Evolutionary conservation across 64 coral and sea anemone species (phyloP), one percentile per base, ranked within the genome.

Genomic region (Actinia tenebrosa): DNA sequence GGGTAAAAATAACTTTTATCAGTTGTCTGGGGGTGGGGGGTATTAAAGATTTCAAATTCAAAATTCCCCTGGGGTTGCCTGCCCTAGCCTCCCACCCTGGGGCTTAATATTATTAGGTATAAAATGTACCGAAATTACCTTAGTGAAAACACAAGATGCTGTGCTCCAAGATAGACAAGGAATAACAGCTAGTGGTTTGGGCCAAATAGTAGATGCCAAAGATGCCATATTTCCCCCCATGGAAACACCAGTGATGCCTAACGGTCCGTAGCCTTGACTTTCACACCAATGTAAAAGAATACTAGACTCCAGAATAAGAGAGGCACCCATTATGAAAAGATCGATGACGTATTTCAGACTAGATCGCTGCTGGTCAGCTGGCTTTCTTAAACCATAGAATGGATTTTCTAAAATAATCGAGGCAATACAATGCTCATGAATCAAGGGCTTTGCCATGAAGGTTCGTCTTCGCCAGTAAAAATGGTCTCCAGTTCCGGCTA

Each of bases 201-300:
- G 92, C 89, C 93, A 94, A 50, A 91, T 87, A 68, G 96, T 98
- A 14, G 87, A 91, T 63, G 96, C 96, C 60, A 98, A 37, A 15
- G 96, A 98, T 22, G 96, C 96, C 96, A 98, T 98, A 78, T 98
- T 90, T 37, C 96, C 96, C 26, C 96, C 96, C 93, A 98, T 94
- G 1, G 96, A 98, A 26, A 98, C 88, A 14, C 96, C 96, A 62
- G 96, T 95, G 45, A 98, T 66, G 37, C 87, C 96, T 43, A 98
- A 16, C 13, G 96, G 96, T 4, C 88, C 93, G 91, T 86, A 98
- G 1, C 96, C 93, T 81, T 95, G 93, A 10, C 80, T 77, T 80
- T 92, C 82, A 59, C 96, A 90, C 96, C 96, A 98, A 19, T 92
- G 88, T 45, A 98, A 66, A 8, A 98, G 68, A 16, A 98, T 93